These are phyloP conservation scores for Rhinolophus sinicus DNA, from an alignment of 2,113 vertebrate species.

Conservation along the genomic window DNA sequence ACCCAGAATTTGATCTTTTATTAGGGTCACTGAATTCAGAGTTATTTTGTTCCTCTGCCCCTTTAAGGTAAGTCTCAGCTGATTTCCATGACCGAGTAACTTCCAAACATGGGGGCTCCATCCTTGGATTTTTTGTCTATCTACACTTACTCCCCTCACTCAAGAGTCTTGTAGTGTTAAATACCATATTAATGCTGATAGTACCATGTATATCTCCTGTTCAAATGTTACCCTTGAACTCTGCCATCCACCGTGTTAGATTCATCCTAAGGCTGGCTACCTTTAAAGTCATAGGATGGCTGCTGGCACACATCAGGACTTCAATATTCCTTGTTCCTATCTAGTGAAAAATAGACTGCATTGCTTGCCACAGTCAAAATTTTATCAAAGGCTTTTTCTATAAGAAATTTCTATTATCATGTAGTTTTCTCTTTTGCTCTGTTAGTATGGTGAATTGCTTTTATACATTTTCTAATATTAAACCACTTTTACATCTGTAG, in stretches of 20 bases:
- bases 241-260: not conserved
- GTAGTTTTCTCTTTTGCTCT: constrained; percentile 32
- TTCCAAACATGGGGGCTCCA: not conserved
- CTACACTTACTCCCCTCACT: not conserved
- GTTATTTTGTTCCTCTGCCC: not conserved
- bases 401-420: not conserved
- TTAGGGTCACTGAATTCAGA: not conserved
- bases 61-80: constrained; percentile 15
- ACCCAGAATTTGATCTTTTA: not conserved
- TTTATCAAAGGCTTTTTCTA: constrained; percentile 25
- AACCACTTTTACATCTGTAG: not conserved
- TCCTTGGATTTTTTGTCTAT: not conserved
- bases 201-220: not conserved
- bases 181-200: not conserved
- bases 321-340: not conserved
- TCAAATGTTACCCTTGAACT: constrained; percentile 37
- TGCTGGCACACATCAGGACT: not conserved
- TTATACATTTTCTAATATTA: constrained; percentile 25
- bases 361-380: not conserved
- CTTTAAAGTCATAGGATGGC: not conserved
- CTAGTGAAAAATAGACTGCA: not conserved
- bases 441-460: not conserved
- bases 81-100: not conserved
- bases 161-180: not conserved
- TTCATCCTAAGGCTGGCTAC: not conserved